Evolutionary conservation across 2,113 vertebrate genomes (phyloP).

Genomic region (Sorex araneus): DNA sequence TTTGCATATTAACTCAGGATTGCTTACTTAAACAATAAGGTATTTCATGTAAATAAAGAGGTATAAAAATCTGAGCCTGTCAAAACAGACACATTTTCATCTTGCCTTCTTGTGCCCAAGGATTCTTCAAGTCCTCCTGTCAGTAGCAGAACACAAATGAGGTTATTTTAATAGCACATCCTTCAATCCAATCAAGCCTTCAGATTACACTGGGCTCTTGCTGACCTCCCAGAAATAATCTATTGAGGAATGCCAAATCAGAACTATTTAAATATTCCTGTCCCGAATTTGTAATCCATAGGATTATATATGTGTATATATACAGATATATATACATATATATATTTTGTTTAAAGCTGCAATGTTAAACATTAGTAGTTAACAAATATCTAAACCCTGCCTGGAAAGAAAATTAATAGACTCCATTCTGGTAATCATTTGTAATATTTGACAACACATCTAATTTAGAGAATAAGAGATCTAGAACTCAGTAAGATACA

Average conservation of each 20-base stretch:
- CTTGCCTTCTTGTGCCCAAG: background rate
- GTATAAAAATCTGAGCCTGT: background rate
- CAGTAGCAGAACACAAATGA: background rate
- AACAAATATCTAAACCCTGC: background rate
- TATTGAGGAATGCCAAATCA: background rate
- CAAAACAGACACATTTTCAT: background rate
- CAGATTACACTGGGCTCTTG: background rate
- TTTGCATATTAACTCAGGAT: background rate
- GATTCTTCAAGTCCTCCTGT: background rate
- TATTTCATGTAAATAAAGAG: background rate
- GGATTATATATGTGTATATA: background rate
- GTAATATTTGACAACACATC: background rate
- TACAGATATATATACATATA: too few species aligned
- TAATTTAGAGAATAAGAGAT: background rate
- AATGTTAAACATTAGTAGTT: background rate
- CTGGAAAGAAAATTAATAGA: slow-evolving; percentile 37
- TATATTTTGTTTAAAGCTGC: background rate
- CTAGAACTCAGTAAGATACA: background rate
- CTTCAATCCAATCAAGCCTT: background rate
- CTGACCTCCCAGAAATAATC: background rate
- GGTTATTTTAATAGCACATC: background rate
- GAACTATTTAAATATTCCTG: background rate
- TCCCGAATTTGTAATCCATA: background rate
- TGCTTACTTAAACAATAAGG: background rate
- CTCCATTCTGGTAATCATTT: background rate